phyloP scores from a whole-genome alignment of 2,113 vertebrate species.

The Syngnathus typhle region DNA sequence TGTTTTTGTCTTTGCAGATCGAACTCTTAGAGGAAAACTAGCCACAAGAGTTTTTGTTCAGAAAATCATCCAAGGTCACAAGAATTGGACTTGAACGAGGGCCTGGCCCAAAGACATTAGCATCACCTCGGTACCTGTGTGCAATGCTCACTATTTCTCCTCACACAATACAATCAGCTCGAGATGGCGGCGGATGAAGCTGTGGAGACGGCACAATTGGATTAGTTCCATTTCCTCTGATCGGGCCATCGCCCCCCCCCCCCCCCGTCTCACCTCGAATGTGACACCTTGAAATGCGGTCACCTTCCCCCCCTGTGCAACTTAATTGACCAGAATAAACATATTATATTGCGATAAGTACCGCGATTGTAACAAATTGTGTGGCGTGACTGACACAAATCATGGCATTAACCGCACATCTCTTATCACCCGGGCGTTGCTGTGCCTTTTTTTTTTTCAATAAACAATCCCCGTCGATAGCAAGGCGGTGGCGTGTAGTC shows the following conservation, averaged over 20 bases:
- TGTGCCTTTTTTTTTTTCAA: conserved; percentile 57
- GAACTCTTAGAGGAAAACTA: not conserved
- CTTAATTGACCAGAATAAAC: conserved; percentile 75
- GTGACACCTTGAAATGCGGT: conserved; percentile 62
- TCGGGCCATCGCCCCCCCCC: conserved; percentile 45
- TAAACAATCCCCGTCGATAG: conserved; percentile 60
- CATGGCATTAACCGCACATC: conserved; percentile 67
- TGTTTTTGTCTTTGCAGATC: not conserved
- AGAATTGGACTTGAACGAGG: not conserved
- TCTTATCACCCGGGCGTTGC: conserved; percentile 64
- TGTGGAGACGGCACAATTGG: conserved; percentile 56
- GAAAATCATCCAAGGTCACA: not conserved
- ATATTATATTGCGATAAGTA: conserved; percentile 73
- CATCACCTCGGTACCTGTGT: not conserved
- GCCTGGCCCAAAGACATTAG: not conserved
- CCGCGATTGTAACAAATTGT: conserved; percentile 71
- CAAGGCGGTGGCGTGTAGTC: conserved; percentile 24
- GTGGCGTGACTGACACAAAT: conserved; percentile 71
- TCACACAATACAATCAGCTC: conserved; percentile 40
- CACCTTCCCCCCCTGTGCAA: conserved; percentile 51
- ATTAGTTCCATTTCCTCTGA: conserved; percentile 72
- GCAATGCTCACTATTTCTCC: conserved; percentile 5
- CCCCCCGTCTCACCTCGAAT: conserved; percentile 50
- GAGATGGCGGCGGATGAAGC: conserved; percentile 10
- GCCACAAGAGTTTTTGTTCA: not conserved